Conservation (phyloP, 2,888 invertebrate genomes). For the Hydraecia micacea region DNA sequence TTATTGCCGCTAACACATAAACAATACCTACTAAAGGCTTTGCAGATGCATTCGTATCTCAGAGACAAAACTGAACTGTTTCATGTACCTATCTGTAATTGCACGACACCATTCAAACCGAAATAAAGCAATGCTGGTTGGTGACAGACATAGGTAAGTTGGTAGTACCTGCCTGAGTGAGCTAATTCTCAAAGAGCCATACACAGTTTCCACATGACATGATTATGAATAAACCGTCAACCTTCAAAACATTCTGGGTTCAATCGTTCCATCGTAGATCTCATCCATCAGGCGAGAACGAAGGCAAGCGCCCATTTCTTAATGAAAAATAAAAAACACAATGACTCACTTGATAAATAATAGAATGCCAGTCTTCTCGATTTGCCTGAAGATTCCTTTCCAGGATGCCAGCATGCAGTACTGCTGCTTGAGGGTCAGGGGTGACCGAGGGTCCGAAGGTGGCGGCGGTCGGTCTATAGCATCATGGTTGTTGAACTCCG, state of each 20-base stretch:
- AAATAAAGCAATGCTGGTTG: not conserved
- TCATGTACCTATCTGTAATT: not conserved
- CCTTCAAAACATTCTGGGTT: not conserved
- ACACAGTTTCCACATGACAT: no score
- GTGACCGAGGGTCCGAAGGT: conserved; percentile 94
- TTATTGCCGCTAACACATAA: not conserved
- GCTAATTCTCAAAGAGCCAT: not conserved
- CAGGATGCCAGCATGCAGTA: conserved; percentile 97
- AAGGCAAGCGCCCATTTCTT: not conserved
- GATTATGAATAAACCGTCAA: not conserved
- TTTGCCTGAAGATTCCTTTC: conserved; percentile 96
- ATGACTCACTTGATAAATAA: conserved; percentile 96
- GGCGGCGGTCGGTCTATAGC: conserved; percentile 91
- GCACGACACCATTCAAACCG: not conserved
- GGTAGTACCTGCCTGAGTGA: not conserved
- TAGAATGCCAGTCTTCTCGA: conserved; percentile 95
- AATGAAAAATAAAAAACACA: not conserved
- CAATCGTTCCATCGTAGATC: not conserved
- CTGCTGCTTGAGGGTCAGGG: conserved; percentile 95
- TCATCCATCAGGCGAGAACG: not conserved
- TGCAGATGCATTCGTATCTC: not conserved
- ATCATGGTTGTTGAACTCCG: conserved; percentile 82
- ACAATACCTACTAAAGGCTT: not conserved
- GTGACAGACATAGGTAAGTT: not conserved
- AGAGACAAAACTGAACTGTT: not conserved